Conservation (phyloP, 1,140 invertebrate genomes). For the Trachymyrmex cornetzi region DNA sequence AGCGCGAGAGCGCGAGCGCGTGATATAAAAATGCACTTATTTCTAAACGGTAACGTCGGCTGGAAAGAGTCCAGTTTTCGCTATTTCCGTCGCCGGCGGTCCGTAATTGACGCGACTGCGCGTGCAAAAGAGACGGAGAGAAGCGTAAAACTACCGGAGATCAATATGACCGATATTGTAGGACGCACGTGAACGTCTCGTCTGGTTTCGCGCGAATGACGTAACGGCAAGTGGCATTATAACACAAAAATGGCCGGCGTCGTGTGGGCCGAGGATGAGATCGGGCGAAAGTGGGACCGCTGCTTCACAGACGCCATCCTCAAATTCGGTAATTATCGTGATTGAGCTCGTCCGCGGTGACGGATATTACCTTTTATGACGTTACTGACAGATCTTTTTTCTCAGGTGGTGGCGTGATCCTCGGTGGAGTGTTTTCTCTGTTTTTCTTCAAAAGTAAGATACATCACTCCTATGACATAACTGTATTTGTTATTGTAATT, state of each 20-base stretch:
- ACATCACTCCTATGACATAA: conserved; percentile 25
- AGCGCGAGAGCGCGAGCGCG: neutral
- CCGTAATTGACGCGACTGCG: neutral
- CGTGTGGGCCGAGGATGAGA: conserved; percentile 84
- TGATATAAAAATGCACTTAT: neutral
- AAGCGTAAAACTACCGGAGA: neutral
- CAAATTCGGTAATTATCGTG: conserved; percentile 84
- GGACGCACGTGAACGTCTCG: neutral
- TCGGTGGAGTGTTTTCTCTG: conserved; percentile 90
- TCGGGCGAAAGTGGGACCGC: conserved; percentile 87
- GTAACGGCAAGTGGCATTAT: conserved; percentile 56
- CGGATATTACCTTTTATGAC: neutral
- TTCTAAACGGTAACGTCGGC: neutral
- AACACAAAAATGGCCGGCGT: conserved; percentile 82
- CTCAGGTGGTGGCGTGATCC: conserved; percentile 89
- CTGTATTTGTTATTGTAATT: neutral
- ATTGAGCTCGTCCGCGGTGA: too few relatives aligned
- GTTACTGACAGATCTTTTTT: conserved; percentile 64
- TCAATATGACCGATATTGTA: conserved; percentile 10
- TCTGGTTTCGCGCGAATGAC: conserved; percentile 52
- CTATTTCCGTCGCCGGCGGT: neutral
- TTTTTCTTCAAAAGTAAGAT: conserved; percentile 88
- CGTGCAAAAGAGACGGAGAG: neutral
- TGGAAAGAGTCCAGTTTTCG: neutral
- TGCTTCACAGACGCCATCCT: conserved; percentile 86